Conservation (phyloP, 2,797 vertebrate genomes). For the Pelodytes ibericus region DNA sequence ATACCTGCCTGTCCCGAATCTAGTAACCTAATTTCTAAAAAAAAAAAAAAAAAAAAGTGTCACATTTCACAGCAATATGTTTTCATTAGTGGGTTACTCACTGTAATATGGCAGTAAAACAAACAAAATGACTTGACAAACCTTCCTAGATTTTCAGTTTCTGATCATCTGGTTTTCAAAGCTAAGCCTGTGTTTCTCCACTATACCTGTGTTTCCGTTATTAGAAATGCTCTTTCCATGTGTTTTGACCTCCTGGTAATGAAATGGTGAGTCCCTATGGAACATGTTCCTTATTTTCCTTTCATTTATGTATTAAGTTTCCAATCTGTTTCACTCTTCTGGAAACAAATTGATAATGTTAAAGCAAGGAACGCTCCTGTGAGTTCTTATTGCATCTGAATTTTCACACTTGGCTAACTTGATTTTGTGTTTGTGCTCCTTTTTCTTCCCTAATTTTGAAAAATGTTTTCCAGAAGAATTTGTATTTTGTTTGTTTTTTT, state of each 20-base stretch:
- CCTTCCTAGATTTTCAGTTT: not conserved
- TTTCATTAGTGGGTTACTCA: not conserved
- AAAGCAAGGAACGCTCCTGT: no score
- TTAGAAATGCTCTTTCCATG: not conserved
- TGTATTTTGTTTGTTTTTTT: not conserved
- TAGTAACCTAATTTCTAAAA: not conserved
- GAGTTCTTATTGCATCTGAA: no score
- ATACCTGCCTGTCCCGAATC: not conserved
- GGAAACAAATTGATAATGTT: conserved; percentile 32
- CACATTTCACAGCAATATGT: not conserved
- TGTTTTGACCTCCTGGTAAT: conserved; percentile 17
- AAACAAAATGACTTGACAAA: not conserved
- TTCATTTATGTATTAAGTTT: no score
- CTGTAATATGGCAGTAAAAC: not conserved
- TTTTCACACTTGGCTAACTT: no score
- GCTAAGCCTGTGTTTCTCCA: not conserved
- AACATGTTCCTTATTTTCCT: not conserved
- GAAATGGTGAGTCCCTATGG: not conserved
- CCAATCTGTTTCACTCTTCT: not conserved
- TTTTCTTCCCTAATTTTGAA: no score
- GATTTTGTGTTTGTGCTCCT: not conserved
- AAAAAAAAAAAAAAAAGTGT: not conserved
- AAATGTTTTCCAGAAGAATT: no score
- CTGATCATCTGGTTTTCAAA: not conserved
- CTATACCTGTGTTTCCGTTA: not conserved